Evolutionary conservation across 1,140 invertebrate species (phyloP), one percentile per base, ranked within the genome.

Genomic region (Papilio dardanus): DNA sequence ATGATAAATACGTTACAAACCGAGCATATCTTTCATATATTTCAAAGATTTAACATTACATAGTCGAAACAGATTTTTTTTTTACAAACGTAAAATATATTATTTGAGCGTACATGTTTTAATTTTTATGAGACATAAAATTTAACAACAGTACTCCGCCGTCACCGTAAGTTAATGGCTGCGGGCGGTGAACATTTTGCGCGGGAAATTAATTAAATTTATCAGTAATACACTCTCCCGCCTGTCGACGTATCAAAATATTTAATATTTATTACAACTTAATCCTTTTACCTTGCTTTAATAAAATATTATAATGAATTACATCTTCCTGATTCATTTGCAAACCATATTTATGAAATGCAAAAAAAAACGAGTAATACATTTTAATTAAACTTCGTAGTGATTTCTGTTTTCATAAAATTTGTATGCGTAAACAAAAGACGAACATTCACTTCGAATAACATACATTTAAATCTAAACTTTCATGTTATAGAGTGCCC

Each of bases 391-490:
- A 68, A 68, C 28, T n/a, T 69, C 69, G 30, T 42, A 62, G 28
- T 16, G 46, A 35, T 73, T 74, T 58, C 71, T 16, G 46, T 24
- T 73, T 74, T 58, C 71, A 31, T 10, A 42, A 66, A 74, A 73
- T 79, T 66, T 66, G 73, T 75, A 73, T 71, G 2, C 65, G 35
- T 8, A 65, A 30, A 73, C 35, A 71, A 65, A 62, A 62, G 24
- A 66, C 30, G 62, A 40, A 74, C 62, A 58, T 62, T 33, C 75
- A 76, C 40, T 40, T 30, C 19, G n/a, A 77, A 50, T 66, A 71
- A 78, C 77, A 79, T 73, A 78, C 71, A 78, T 75, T 65, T n/a
- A 78, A 84, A 82, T 82, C 69, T 74, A 83, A 81, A 80, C 82
- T 82, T 85, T 81, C 81, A 80, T 86, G 66, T 73, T 54, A 74